Conservation (phyloP, 2,888 invertebrate genomes). For the Ptychoptera contaminata region DNA sequence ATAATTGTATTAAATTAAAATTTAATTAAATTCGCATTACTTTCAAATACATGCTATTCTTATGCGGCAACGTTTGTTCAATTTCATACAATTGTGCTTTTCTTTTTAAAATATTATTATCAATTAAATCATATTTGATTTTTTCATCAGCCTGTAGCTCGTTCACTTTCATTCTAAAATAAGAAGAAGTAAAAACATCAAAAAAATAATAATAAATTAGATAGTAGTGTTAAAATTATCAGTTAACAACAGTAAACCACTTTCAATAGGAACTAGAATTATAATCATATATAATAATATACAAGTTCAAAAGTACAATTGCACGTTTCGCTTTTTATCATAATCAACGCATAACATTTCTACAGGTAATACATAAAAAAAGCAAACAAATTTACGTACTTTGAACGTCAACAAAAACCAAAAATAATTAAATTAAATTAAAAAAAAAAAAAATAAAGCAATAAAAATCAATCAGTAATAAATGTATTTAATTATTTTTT, state of each 20-base stretch:
- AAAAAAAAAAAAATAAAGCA: no score
- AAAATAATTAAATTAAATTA: no score
- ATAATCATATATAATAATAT: no score
- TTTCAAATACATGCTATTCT: slow-evolving; percentile 78
- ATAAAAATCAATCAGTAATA: no score
- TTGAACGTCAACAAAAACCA: no score
- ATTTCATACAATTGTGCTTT: slow-evolving; percentile 80
- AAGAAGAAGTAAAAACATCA: slow-evolving; percentile 9
- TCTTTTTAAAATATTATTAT: slow-evolving; percentile 65
- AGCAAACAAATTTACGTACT: no score
- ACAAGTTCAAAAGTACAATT: no score
- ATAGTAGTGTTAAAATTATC: not conserved
- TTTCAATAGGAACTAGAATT: no score
- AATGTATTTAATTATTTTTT: no score
- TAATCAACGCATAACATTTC: not conserved
- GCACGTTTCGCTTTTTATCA: not conserved
- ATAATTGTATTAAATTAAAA: not conserved
- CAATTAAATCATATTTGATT: slow-evolving; percentile 43
- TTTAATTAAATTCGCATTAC: slow-evolving; percentile 14
- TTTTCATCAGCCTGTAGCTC: slow-evolving; percentile 34
- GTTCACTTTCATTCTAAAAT: slow-evolving; percentile 18
- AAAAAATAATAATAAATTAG: not conserved
- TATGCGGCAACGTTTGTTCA: slow-evolving; percentile 83
- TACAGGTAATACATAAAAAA: no score
- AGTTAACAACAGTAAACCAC: not conserved